Evolutionary conservation across 2,113 vertebrate genomes (phyloP).

Genomic region (Tylochromis polylepis): DNA sequence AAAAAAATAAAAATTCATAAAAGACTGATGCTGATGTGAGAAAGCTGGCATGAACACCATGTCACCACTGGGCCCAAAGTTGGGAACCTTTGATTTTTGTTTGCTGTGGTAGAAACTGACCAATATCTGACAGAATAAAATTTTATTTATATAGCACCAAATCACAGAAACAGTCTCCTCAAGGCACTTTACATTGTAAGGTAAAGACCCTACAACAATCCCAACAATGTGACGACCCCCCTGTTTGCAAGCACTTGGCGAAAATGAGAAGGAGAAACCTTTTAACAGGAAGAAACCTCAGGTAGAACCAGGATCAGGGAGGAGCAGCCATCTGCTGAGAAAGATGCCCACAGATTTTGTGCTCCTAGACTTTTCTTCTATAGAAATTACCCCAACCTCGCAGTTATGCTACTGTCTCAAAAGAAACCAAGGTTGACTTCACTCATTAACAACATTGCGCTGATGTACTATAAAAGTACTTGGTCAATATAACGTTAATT

Average conservation of each 20-base stretch:
- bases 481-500: not conserved
- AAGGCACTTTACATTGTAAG: no score
- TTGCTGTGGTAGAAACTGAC: no score
- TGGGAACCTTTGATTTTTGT: no score
- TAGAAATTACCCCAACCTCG: not conserved
- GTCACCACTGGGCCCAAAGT: no score
- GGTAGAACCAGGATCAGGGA: not conserved
- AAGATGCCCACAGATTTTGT: not conserved
- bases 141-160: no score
- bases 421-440: not conserved
- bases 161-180: no score
- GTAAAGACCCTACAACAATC: not conserved
- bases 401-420: not conserved
- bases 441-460: not conserved
- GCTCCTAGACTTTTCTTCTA: not conserved
- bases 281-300: not conserved
- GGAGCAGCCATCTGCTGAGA: not conserved
- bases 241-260: not conserved
- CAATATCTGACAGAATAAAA: no score
- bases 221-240: not conserved
- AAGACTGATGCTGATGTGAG: not conserved
- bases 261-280: not conserved
- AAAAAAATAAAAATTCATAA: not conserved
- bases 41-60: not conserved
- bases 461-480: not conserved